A percentile compares a stretch with the other conserved stretches of the same genome.
Evolutionary conservation across 2,113 vertebrate species (phyloP).

Genomic region (Mystacornis crossleyi): DNA sequence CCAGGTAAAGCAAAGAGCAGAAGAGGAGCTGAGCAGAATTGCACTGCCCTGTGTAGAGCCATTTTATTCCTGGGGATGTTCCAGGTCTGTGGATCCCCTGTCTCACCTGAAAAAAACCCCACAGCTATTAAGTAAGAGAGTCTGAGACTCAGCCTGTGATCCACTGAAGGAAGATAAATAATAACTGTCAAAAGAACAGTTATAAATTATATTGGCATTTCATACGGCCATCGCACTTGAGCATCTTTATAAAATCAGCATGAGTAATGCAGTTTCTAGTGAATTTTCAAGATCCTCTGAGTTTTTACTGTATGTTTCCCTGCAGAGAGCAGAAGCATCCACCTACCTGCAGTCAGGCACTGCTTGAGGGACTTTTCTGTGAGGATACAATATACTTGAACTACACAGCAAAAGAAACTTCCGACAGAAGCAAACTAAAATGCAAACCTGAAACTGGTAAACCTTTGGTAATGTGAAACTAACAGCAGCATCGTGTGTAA

Average conservation of each 20-base stretch:
- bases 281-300: not conserved
- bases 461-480: not conserved
- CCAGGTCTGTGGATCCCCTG: not conserved
- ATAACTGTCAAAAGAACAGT: rapidly evolving
- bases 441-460: not conserved
- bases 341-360: not conserved
- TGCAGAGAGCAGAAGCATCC: not conserved
- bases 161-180: not conserved
- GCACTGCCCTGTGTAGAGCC: not conserved
- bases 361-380: not conserved
- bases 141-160: not conserved
- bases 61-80: not conserved
- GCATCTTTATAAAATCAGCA: not conserved
- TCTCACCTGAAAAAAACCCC: not conserved
- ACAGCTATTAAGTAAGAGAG: not conserved
- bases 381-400: not conserved
- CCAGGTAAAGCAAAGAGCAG: not conserved
- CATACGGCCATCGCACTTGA: not conserved
- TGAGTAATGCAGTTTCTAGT: not conserved
- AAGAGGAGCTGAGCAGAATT: not conserved
- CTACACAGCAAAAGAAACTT: not conserved
- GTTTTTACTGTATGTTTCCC: not conserved
- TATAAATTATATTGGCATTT: not conserved
- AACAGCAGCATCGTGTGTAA: not conserved
- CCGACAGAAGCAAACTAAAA: not conserved